Base-by-base conservation (phyloP, 2,113 vertebrate genomes). In the Thinocorus orbignyianus region DNA sequence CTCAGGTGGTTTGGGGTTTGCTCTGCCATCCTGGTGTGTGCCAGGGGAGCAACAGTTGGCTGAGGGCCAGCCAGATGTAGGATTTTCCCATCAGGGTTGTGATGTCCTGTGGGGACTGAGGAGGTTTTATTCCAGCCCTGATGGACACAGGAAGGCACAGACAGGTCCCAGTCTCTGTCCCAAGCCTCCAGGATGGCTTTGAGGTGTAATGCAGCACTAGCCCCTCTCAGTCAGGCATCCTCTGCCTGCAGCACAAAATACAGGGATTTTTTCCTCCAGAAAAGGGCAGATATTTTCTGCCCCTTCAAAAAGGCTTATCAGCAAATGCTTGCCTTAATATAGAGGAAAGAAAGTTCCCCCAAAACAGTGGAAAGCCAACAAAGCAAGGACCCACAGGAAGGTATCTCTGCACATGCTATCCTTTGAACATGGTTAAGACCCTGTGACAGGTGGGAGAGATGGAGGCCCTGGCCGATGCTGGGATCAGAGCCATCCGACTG, bases 381-480 rank as follows among this genome's bases (percentile, higher is more conserved):
- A 88, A 90, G 23, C 35, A 54, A 61, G 14, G 33, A 58, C 41
- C 49, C 39, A 17, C 58, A 72, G 42, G 46, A 73, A 58, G 76
- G 4, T 9, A 4, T 4, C 48, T 37, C 52, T 57, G 62, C 28
- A 41, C 1, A 1, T 35, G 25, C 28, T 23, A 4, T 15, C 76
- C 42, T 69, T 52, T 1, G 5, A 54, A 51, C 73, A n/a, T 13
- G 25, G 33, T 35, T 23, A 54, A 60, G 69, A 49, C 77, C 13
- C 41, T 3, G 7, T 15, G 69, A 17, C 5, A 4, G 0, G 0
- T 2, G 17, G 42, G 24, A 58, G 24, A 3, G 77, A 79, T 52
- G 35, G 39, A 51, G 3, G 24, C 28, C n/a, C 41, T 30, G 61
- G 22, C 52, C 54, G 49, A 4, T 24, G 72, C 24, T 0, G 17